Evolutionary conservation across 2,888 invertebrate genomes (phyloP), one percentile per base, ranked within the genome.

Genomic region (Troilus luridus): DNA sequence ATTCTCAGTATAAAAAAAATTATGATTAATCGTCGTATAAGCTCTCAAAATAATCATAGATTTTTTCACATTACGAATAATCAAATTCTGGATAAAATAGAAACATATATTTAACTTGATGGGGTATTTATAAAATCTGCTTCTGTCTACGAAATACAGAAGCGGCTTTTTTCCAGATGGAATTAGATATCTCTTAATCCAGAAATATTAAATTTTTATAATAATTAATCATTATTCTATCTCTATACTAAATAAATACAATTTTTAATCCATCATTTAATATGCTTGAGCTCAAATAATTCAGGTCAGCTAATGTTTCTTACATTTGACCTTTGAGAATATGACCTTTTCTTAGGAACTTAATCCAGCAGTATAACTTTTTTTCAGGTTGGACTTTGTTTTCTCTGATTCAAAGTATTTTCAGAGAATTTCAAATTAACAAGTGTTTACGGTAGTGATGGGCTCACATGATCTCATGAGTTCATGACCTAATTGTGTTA

Each of bases 321-420:
- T 67, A 12, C 67, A 67, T n/a, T 24, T 67, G 67, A 67, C 24
- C 67, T 67, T 24, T 24, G 67, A 24, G 67, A 12, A 67, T n/a
- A 12, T 67, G 67, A 67, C 67, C 24, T 67, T 67, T 67, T 67
- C 67, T 67, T 24, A 24, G 12, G 12, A 24, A 67, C 24, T 67
- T 12, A 67, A 5, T 24, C 67, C 24, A 67, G 67, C 67, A 24
- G 11, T 24, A 67, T 11, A 24, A 67, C 6, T 5, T 67, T 67
- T 67, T 67, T 64, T 64, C 11, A 64, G 11, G 21, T n/a, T 64
- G 0, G 0, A 1, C n/a, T 64, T 11, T 3, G n/a, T n/a, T 64
- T 64, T n/a, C 12, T 1, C 10, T n/a, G 11, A 9, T 11, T 0
- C 0, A 10, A n/a, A n/a, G n/a, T n/a, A n/a, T n/a, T n/a, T n/a